Evolutionary conservation across 2,113 vertebrate species (phyloP).

Genomic region (Cnemophilus loriae): DNA sequence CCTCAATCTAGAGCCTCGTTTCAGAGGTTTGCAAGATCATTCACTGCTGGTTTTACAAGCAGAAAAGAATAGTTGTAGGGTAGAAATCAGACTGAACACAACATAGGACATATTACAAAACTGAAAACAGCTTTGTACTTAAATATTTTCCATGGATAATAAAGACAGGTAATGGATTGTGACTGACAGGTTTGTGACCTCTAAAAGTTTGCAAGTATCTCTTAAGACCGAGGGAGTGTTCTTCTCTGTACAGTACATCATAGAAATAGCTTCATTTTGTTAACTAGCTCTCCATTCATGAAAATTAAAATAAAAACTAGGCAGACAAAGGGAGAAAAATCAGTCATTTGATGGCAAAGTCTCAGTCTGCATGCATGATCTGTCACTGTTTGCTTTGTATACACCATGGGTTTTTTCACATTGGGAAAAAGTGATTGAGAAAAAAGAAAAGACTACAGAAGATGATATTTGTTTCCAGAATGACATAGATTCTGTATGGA

Average conservation of each 20-base stretch:
- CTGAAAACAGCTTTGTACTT: slow-evolving; percentile 40
- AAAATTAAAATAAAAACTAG: not conserved
- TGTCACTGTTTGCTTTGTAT: not conserved
- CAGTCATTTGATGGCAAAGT: not conserved
- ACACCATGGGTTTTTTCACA: not conserved
- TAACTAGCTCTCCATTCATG: slow-evolving; percentile 12
- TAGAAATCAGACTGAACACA: slow-evolving; percentile 22
- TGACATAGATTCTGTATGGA: not conserved
- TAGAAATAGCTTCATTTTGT: not conserved
- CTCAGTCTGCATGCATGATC: not conserved
- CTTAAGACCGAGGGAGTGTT: slow-evolving; percentile 14
- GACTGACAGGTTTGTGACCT: slow-evolving; percentile 18
- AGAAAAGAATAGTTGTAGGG: not conserved
- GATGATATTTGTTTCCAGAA: not conserved
- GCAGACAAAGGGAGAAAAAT: not conserved
- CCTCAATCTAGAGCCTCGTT: not conserved
- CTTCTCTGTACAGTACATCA: not conserved
- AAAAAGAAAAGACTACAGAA: not conserved
- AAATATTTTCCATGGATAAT: slow-evolving; percentile 27
- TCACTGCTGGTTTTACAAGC: not conserved
- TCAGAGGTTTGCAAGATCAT: not conserved
- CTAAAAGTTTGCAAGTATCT: slow-evolving; percentile 43
- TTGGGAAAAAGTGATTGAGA: not conserved
- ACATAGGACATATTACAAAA: slow-evolving; percentile 3
- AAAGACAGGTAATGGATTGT: slow-evolving; percentile 51